A percentile compares a stretch with the other conserved stretches of the same genome.
Evolutionary conservation across 2,113 vertebrate genomes (phyloP).

Genomic region (Corvus moneduloides): DNA sequence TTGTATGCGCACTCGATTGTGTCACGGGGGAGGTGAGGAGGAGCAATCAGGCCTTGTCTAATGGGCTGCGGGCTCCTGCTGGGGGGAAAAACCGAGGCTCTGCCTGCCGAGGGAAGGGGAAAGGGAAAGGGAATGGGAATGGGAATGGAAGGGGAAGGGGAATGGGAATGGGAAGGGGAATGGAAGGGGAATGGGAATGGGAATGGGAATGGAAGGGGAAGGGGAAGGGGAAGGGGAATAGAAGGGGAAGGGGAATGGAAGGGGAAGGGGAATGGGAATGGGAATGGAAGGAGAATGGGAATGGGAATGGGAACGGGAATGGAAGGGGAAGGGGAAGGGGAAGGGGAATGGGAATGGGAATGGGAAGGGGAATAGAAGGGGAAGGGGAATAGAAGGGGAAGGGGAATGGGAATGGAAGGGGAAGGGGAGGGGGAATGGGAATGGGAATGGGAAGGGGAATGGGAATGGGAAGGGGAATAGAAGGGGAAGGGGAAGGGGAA

Average conservation of each 20-base stretch:
- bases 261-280: not conserved
- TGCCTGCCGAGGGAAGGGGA: not conserved
- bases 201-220: not conserved
- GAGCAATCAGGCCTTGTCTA: slow-evolving; percentile 63
- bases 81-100: slow-evolving; percentile 6
- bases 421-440: too few relatives aligned
- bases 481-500: not conserved
- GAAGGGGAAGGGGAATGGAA: not conserved
- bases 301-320: not conserved
- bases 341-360: not conserved
- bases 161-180: too few relatives aligned
- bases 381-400: not conserved
- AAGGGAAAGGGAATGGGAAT: not conserved
- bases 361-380: not conserved
- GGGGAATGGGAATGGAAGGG: not conserved
- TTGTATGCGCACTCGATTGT: slow-evolving; percentile 79
- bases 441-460: not conserved
- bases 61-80: slow-evolving; percentile 60
- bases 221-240: too few relatives aligned
- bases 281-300: not conserved
- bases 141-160: not conserved
- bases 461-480: not conserved
- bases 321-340: too few relatives aligned
- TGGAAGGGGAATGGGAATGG: too few relatives aligned
- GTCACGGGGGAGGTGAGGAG: slow-evolving; percentile 67